Evolutionary conservation across 2,888 invertebrate genomes (phyloP).

Genomic region (Drosophila neutralis): DNA sequence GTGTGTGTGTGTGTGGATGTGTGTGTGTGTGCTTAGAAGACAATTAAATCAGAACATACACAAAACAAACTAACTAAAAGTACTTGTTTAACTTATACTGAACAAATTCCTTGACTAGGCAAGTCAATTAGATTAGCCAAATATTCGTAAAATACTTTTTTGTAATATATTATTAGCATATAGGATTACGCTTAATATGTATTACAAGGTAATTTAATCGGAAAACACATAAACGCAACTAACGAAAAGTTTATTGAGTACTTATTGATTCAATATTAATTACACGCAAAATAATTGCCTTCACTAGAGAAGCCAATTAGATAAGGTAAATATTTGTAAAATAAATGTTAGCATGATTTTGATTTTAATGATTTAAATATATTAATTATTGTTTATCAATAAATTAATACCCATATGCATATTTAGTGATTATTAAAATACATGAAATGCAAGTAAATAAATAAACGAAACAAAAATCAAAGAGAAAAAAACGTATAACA

Average conservation of each 20-base stretch:
- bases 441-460: neutral
- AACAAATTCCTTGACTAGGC: neutral
- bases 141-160: neutral
- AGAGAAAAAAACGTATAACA: neutral
- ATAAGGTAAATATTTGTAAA: neutral
- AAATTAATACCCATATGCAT: neutral
- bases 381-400: no score
- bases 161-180: no score
- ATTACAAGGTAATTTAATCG: conserved; percentile 16
- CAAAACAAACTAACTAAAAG: neutral
- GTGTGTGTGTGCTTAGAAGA: neutral
- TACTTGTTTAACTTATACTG: neutral
- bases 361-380: no score
- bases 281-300: neutral
- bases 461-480: conserved; percentile 8
- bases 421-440: neutral
- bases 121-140: neutral
- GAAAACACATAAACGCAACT: neutral
- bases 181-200: neutral
- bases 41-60: conserved; percentile 19
- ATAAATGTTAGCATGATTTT: neutral
- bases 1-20: neutral
- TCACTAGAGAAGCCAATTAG: neutral
- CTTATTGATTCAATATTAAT: neutral
- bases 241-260: neutral